A percentile compares a stretch with the other conserved stretches of the same genome.
Evolutionary conservation across 2,888 invertebrate genomes (phyloP).

Genomic region (Drosophila monieri): DNA sequence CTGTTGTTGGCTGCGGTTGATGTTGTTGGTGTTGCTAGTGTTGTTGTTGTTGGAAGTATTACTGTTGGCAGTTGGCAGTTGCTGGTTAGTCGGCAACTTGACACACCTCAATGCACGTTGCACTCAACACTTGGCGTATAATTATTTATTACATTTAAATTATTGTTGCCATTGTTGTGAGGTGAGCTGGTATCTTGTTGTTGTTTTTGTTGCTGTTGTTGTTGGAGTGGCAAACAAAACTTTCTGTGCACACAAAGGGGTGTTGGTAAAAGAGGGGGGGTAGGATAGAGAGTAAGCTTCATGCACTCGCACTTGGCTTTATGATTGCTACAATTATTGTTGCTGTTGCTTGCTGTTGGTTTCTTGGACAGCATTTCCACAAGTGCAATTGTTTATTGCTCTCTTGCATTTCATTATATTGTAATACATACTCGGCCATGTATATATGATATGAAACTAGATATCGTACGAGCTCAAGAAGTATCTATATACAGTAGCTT

Average conservation of each 20-base stretch:
- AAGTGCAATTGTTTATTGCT: constrained; percentile 56
- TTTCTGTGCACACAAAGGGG: constrained; percentile 49
- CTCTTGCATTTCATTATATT: constrained; percentile 60
- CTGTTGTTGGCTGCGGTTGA: constrained; percentile 39
- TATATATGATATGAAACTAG: constrained; percentile 19
- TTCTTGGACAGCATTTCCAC: constrained; percentile 7
- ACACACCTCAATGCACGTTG: constrained; percentile 78
- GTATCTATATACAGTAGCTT: constrained; percentile 33
- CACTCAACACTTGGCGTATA: constrained; percentile 79
- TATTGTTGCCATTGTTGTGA: constrained; percentile 63
- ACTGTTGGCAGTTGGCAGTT: constrained; percentile 43
- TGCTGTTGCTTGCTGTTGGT: constrained; percentile 37
- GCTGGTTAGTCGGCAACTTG: constrained; percentile 62
- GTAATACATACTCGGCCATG: constrained; percentile 6
- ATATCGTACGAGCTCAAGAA: constrained; percentile 28
- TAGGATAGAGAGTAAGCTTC: constrained; percentile 38
- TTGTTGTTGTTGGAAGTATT: constrained; percentile 51
- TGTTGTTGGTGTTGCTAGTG: constrained; percentile 10
- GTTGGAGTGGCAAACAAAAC: constrained; percentile 52
- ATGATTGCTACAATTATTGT: constrained; percentile 75
- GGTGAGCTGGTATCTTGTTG: constrained; percentile 28
- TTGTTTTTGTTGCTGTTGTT: constrained; percentile 42
- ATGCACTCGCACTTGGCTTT: constrained; percentile 78
- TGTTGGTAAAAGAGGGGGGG: constrained; percentile 10
- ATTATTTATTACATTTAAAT: constrained; percentile 82